Evolutionary conservation across 2,797 vertebrate species (phyloP).

Genomic region (Gallinago stenura): DNA sequence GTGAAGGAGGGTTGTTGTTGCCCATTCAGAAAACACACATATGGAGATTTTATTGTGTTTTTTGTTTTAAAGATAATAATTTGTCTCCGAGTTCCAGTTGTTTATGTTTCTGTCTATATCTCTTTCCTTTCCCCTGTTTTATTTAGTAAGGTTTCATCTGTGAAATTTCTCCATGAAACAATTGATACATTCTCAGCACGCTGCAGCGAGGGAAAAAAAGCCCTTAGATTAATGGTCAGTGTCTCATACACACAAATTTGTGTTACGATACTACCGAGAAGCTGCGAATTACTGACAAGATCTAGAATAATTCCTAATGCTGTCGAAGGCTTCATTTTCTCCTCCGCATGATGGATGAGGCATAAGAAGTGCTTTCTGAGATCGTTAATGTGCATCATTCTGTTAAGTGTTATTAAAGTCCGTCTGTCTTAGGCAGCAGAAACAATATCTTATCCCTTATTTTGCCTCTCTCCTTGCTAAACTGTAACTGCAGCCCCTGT

Average conservation of each 20-base stretch:
- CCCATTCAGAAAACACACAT: constrained; percentile 17
- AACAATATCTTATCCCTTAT: constrained; percentile 75
- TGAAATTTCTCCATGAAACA: constrained; percentile 75
- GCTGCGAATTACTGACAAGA: constrained; percentile 85
- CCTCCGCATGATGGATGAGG: constrained; percentile 82
- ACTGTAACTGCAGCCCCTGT: neutral
- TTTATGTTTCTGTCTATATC: constrained; percentile 73
- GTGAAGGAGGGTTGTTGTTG: neutral
- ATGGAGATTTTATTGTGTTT: constrained; percentile 49
- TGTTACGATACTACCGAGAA: constrained; percentile 81
- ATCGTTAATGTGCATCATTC: constrained; percentile 84
- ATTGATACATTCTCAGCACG: constrained; percentile 78
- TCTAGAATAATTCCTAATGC: constrained; percentile 85
- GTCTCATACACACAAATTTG: constrained; percentile 79
- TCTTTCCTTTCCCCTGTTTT: constrained; percentile 72
- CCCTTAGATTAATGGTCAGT: constrained; percentile 83
- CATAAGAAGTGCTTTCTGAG: constrained; percentile 82
- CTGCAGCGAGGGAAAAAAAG: constrained; percentile 54
- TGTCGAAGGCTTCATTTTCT: constrained; percentile 84
- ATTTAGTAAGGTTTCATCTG: constrained; percentile 75
- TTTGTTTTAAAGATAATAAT: constrained; percentile 69
- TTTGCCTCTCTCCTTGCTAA: constrained; percentile 63
- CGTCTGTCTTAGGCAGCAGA: constrained; percentile 78
- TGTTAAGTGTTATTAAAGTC: constrained; percentile 85
- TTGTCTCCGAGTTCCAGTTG: constrained; percentile 63